phyloP scores from a whole-genome alignment of 2,113 vertebrate genomes.

The Pedionomus torquatus region DNA sequence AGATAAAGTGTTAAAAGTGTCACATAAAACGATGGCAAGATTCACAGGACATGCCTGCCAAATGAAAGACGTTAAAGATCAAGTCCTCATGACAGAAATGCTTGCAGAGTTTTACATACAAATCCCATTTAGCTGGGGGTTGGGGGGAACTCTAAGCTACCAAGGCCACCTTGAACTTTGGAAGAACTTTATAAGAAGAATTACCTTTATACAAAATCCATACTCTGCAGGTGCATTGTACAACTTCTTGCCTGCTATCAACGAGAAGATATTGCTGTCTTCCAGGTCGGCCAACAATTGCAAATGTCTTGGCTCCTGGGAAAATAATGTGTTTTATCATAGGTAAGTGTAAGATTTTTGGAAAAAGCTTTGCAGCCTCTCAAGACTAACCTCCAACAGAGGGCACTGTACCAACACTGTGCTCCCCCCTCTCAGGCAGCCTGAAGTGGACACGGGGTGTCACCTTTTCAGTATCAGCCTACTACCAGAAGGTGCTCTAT shows the following conservation, averaged over 20 bases:
- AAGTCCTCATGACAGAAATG: conserved; percentile 15
- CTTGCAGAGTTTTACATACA: background rate
- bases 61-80: conserved; percentile 31
- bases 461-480: background rate
- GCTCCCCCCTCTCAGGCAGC: background rate
- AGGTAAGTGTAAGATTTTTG: background rate
- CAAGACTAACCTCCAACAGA: background rate
- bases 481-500: background rate
- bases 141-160: background rate
- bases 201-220: conserved; percentile 96
- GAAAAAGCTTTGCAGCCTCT: background rate
- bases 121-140: background rate
- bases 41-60: conserved; percentile 52
- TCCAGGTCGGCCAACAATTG: conserved; percentile 94
- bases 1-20: conserved; percentile 56
- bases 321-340: background rate
- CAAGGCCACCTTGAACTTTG: background rate
- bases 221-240: conserved; percentile 91
- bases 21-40: conserved; percentile 20
- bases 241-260: conserved; percentile 88
- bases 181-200: background rate
- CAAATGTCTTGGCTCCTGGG: conserved; percentile 94
- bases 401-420: background rate
- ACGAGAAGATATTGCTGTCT: conserved; percentile 90
- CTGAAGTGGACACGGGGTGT: rapidly evolving